Percentiles rank a stretch among this genome's conserved stretches.
phyloP scores from a whole-genome alignment of 2,888 invertebrate genomes.

The Myathropa florea region DNA sequence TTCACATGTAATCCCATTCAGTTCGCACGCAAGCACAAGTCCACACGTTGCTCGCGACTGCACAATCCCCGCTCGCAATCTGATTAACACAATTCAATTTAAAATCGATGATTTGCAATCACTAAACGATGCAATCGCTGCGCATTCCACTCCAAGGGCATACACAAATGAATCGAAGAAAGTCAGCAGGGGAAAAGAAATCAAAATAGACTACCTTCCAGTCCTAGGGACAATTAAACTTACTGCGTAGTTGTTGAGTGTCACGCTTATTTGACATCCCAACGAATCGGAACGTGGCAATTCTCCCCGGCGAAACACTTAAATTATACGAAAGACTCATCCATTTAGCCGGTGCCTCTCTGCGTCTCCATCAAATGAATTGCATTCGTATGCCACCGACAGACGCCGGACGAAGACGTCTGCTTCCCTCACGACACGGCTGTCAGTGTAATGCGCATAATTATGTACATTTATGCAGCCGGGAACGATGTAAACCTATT shows the following conservation, averaged over 20 bases:
- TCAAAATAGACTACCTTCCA: background rate
- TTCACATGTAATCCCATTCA: background rate
- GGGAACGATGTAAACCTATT: slow-evolving; percentile 28
- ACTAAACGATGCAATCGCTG: background rate
- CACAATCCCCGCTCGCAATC: slow-evolving; percentile 2
- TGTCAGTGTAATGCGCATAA: slow-evolving; percentile 38
- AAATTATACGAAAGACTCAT: background rate
- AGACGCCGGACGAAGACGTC: background rate
- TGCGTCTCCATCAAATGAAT: slow-evolving; percentile 5
- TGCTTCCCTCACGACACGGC: background rate
- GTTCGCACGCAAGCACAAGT: background rate
- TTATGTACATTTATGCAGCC: slow-evolving; percentile 20
- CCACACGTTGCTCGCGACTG: background rate
- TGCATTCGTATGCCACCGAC: background rate
- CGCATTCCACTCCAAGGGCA: slow-evolving; percentile 26
- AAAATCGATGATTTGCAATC: slow-evolving; percentile 46
- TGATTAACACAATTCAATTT: slow-evolving; percentile 39
- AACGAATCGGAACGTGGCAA: slow-evolving; percentile 26
- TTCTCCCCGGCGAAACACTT: slow-evolving; percentile 9
- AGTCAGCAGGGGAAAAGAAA: slow-evolving; percentile 6
- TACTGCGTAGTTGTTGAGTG: slow-evolving; percentile 26
- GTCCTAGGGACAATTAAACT: slow-evolving; percentile 9
- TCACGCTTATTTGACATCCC: slow-evolving; percentile 26
- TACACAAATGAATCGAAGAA: slow-evolving; percentile 6
- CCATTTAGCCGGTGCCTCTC: background rate